Evolutionary conservation across 23 tunicate genomes (phyloP).

Genomic region (Styela clava): DNA sequence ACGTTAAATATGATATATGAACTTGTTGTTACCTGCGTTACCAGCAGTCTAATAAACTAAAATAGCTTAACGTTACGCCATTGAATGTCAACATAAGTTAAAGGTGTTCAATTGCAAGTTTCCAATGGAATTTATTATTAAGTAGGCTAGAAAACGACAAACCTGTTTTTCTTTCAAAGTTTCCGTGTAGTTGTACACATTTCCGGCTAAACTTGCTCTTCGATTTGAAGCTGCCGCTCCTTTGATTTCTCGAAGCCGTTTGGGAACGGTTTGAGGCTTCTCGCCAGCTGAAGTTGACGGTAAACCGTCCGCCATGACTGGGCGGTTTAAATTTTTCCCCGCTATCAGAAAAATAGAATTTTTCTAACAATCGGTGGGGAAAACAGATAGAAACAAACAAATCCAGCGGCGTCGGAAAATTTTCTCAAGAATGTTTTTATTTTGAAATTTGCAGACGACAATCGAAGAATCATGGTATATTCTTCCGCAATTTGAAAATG

Average conservation of each 20-base stretch:
- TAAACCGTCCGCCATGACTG: conserved; percentile 24
- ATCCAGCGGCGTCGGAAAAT: background rate
- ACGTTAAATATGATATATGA: too few species aligned
- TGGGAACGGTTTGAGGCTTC: conserved; percentile 17
- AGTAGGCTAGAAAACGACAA: too few species aligned
- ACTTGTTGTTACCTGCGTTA: too few species aligned
- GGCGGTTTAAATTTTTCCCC: background rate
- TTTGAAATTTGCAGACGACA: background rate
- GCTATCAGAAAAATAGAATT: background rate
- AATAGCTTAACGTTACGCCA: too few species aligned
- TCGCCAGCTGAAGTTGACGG: conserved; percentile 5
- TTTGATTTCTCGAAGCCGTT: conserved; percentile 35
- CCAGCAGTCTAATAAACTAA: too few species aligned
- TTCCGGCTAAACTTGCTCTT: conserved; percentile 39
- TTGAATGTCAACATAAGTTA: too few species aligned
- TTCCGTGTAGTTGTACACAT: conserved; percentile 71
- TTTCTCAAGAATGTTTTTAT: background rate
- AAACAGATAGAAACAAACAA: background rate
- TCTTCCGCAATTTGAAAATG: background rate
- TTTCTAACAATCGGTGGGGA: background rate
- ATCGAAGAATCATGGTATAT: background rate
- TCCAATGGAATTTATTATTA: too few species aligned
- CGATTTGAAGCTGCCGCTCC: conserved; percentile 33
- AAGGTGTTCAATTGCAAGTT: too few species aligned
- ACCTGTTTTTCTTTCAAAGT: conserved; percentile 95